Evolutionary conservation across 2,888 invertebrate species (phyloP).

Genomic region (Octodonta nipae): DNA sequence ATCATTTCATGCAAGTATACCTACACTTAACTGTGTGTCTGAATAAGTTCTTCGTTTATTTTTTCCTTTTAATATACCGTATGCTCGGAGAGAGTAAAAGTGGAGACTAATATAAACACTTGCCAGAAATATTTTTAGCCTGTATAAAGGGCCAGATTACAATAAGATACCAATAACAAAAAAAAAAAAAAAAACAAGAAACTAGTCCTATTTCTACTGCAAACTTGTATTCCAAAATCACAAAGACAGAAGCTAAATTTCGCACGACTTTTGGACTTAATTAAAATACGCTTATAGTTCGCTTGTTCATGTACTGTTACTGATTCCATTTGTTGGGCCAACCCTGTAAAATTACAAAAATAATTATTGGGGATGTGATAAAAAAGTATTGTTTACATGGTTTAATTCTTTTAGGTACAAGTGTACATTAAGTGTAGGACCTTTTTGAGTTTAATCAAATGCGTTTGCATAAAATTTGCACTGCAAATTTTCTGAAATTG

Average conservation of each 20-base stretch:
- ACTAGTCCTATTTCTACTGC: constrained; percentile 25
- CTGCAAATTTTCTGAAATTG: no score
- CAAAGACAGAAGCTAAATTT: constrained; percentile 32
- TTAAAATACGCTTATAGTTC: constrained; percentile 30
- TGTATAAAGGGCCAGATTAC: constrained; percentile 19
- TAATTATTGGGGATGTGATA: neutral
- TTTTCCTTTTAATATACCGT: constrained; percentile 28
- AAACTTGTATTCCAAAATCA: constrained; percentile 32
- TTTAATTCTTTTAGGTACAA: no score
- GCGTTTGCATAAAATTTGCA: no score
- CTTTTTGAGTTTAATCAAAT: no score
- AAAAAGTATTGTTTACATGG: no score
- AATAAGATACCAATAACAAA: constrained; percentile 17
- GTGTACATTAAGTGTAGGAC: no score
- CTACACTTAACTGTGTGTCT: constrained; percentile 23
- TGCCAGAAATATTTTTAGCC: constrained; percentile 12
- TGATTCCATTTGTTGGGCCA: constrained; percentile 43
- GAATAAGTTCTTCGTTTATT: constrained; percentile 19
- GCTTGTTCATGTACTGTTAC: constrained; percentile 20
- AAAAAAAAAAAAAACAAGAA: constrained; percentile 14
- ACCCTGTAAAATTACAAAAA: constrained; percentile 31
- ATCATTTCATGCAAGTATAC: constrained; percentile 30
- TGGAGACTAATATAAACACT: constrained; percentile 15
- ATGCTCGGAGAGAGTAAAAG: constrained; percentile 23
- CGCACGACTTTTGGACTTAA: constrained; percentile 29